Evolutionary conservation across 1,140 invertebrate species (phyloP).

Genomic region (Trissolcus basalis): DNA sequence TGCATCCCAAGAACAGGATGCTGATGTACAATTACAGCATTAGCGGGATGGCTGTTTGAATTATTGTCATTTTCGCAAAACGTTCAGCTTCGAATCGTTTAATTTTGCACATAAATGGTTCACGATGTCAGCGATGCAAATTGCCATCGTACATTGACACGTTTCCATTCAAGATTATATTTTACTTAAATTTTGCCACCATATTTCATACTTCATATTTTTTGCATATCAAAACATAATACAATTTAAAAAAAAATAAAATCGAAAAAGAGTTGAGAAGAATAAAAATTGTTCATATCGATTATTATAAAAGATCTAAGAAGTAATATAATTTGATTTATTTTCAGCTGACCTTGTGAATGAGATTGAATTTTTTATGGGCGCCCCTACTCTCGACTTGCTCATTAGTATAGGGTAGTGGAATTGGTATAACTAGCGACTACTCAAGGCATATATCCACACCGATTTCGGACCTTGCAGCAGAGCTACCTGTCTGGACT

Average conservation of each 20-base stretch:
- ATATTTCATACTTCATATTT: too few species aligned
- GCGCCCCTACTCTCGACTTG: constrained; percentile 1
- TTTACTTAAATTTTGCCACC: too few species aligned
- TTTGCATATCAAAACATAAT: too few species aligned
- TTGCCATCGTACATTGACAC: constrained; percentile 12
- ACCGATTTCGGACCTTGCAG: too few species aligned
- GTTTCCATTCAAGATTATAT: not conserved
- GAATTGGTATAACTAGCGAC: not conserved
- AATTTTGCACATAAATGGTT: constrained; percentile 31
- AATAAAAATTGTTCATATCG: too few species aligned
- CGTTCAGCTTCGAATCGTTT: not conserved
- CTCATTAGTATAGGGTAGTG: constrained; percentile 11
- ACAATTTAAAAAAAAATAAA: too few species aligned
- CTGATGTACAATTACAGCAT: constrained; percentile 36
- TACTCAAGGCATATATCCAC: not conserved
- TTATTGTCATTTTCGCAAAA: constrained; percentile 43
- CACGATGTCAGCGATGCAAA: constrained; percentile 18
- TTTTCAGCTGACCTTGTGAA: too few species aligned
- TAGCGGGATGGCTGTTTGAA: constrained; percentile 23
- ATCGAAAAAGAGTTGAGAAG: too few species aligned
- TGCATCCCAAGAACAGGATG: constrained; percentile 37
- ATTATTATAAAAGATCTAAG: too few species aligned
- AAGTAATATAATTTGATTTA: too few species aligned
- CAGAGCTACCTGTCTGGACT: not conserved
- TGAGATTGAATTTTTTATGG: constrained; percentile 19